A percentile compares a stretch with the other conserved stretches of the same genome.
Evolutionary conservation across 2,888 invertebrate genomes (phyloP).

Genomic region (Idaea biselata): DNA sequence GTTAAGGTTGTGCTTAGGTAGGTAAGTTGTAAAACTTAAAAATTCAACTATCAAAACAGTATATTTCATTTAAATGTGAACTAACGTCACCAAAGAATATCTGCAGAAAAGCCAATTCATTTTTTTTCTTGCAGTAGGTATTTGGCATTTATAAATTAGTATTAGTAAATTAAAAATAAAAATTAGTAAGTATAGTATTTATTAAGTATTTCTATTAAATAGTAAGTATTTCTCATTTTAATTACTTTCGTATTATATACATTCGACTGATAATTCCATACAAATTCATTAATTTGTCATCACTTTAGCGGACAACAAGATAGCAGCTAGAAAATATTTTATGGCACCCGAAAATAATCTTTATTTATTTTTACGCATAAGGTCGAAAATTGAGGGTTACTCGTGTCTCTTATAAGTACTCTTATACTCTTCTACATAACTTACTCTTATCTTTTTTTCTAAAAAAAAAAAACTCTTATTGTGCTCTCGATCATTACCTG

Average conservation of each 20-base stretch:
- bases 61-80: no score
- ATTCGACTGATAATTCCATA: neutral
- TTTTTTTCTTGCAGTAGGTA: no score
- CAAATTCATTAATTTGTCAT: neutral
- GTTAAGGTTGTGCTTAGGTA: no score
- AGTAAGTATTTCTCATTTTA: neutral
- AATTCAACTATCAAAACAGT: no score
- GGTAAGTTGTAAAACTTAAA: no score
- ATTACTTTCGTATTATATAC: neutral
- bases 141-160: no score
- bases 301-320: neutral
- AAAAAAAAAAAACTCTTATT: neutral
- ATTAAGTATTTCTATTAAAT: no score
- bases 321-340: neutral
- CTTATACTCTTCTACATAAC: constrained; percentile 26
- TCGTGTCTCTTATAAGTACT: constrained; percentile 25
- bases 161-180: no score
- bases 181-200: no score
- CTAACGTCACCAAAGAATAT: no score
- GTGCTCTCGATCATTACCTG: constrained; percentile 51
- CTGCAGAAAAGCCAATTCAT: no score
- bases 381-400: constrained; percentile 6
- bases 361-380: neutral
- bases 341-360: constrained; percentile 8
- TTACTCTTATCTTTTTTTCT: no score